Conservation (phyloP, 1,140 invertebrate genomes). For the Drosophila virilis region DNA sequence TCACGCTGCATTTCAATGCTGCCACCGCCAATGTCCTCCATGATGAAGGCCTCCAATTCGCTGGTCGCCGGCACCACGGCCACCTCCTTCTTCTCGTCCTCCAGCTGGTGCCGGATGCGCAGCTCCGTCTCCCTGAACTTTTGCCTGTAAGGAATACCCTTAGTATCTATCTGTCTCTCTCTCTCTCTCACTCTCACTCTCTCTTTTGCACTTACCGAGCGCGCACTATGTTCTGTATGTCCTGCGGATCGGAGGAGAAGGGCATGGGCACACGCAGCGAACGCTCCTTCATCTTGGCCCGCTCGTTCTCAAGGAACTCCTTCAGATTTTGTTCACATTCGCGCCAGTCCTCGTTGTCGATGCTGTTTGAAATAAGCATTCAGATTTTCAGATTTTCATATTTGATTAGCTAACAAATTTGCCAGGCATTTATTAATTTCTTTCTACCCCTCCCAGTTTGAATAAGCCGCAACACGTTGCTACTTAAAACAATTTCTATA, state of each 20-base stretch:
- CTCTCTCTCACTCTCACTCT: no score
- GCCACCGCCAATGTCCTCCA: constrained; percentile 27
- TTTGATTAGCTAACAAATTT: constrained; percentile 19
- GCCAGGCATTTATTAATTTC: constrained; percentile 56
- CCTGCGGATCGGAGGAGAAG: constrained; percentile 74
- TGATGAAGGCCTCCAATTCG: constrained; percentile 25
- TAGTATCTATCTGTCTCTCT: no score
- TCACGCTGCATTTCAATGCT: constrained; percentile 48
- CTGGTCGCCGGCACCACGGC: not conserved
- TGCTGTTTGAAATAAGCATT: constrained; percentile 37
- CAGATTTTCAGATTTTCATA: constrained; percentile 3
- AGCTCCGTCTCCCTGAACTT: constrained; percentile 80
- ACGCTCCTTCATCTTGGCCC: constrained; percentile 80
- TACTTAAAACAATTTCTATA: not conserved
- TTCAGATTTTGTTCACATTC: constrained; percentile 79
- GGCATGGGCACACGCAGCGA: constrained; percentile 62
- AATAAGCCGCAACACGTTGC: not conserved
- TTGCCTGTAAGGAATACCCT: constrained; percentile 48
- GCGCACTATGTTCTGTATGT: constrained; percentile 74
- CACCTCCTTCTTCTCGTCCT: constrained; percentile 60
- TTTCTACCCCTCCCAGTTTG: not conserved
- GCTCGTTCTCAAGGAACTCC: constrained; percentile 76
- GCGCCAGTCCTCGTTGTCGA: constrained; percentile 79
- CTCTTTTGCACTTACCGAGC: constrained; percentile 56
- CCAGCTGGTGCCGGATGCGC: constrained; percentile 73